These are phyloP conservation scores for Chrysotoxum bicinctum DNA, from an alignment of 2,888 invertebrate species.

Conservation along the genomic window DNA sequence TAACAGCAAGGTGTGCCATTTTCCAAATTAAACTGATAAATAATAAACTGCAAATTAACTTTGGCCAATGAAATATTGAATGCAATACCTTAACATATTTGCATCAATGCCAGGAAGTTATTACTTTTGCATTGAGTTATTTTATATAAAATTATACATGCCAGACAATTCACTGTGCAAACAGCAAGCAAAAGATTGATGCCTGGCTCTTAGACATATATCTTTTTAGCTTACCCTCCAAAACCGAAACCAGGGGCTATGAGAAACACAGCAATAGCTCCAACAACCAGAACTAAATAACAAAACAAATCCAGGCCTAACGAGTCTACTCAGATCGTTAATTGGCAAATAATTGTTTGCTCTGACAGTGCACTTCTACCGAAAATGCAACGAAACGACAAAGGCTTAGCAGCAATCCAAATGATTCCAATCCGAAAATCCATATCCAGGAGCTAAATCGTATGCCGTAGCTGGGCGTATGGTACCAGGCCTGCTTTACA, in stretches of 20 bases:
- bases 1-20: no score
- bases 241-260: background rate
- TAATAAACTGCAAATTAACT: background rate
- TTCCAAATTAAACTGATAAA: background rate
- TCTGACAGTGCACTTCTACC: constrained; percentile 33
- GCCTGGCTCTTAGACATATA: background rate
- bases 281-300: background rate
- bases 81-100: background rate
- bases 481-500: background rate
- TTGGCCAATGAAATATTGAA: background rate
- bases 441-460: constrained; percentile 3
- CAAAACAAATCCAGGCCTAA: constrained; percentile 25
- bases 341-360: constrained; percentile 67
- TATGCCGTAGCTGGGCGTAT: background rate
- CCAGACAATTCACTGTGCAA: constrained; percentile 14
- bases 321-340: constrained; percentile 55
- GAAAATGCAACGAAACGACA: constrained; percentile 5
- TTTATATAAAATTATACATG: background rate
- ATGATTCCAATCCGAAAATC: constrained; percentile 35
- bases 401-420: constrained; percentile 14
- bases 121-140: background rate
- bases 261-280: background rate
- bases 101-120: background rate
- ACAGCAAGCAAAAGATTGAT: constrained; percentile 27
- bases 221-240: background rate